Conservation (phyloP, 2,797 vertebrate genomes). For the Heliangelus exortis region DNA sequence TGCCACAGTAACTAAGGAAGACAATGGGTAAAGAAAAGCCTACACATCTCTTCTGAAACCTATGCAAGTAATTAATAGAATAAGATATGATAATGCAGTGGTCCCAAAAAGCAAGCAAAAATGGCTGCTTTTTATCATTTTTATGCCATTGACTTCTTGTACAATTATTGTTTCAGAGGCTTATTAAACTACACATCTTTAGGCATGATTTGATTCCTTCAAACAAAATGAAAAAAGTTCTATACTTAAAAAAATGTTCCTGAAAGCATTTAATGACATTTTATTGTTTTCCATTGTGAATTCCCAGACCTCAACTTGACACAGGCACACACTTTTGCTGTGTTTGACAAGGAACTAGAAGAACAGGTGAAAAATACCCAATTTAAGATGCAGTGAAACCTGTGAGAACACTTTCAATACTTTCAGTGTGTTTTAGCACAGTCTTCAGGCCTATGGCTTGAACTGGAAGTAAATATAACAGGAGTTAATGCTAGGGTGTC, state of each 20-base stretch:
- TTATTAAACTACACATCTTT: not conserved
- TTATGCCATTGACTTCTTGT: not conserved
- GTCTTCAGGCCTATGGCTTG: not conserved
- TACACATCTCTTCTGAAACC: not conserved
- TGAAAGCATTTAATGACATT: not conserved
- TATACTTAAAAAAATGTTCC: not conserved
- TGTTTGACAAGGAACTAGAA: not conserved
- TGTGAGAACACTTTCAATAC: not conserved
- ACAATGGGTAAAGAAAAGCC: not conserved
- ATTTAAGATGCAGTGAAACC: not conserved
- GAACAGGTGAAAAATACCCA: not conserved
- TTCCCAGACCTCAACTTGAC: not conserved
- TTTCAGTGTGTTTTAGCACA: not conserved
- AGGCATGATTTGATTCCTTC: not conserved
- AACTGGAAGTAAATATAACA: not conserved
- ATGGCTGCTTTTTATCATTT: not conserved
- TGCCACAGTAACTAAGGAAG: not conserved
- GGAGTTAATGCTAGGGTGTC: rapidly evolving
- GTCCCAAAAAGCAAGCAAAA: not conserved
- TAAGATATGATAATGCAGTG: not conserved
- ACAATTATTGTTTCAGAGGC: not conserved
- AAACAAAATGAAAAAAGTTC: not conserved
- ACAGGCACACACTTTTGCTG: not conserved
- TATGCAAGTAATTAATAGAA: not conserved
- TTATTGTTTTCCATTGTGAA: not conserved